Evolutionary conservation across 2,888 invertebrate genomes (phyloP).

Genomic region (Drosophila neonasuta): DNA sequence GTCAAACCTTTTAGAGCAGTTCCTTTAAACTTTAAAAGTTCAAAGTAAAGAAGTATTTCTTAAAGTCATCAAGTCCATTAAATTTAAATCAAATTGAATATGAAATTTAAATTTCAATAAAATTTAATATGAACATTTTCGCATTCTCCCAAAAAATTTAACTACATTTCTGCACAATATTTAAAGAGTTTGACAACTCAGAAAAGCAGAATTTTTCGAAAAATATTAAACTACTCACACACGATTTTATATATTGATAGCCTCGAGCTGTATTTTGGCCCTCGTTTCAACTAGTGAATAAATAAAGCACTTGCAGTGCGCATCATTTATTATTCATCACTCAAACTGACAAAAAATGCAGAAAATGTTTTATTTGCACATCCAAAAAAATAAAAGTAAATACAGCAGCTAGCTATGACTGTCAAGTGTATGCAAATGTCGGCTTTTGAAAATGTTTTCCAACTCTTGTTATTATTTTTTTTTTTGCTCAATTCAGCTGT

Average conservation of each 20-base stretch:
- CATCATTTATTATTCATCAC: constrained; percentile 3
- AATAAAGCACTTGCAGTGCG: not conserved
- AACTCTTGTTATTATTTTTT: constrained; percentile 26
- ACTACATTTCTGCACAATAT: too few relatives aligned
- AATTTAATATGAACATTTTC: too few relatives aligned
- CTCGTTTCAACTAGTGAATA: not conserved
- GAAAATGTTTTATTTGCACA: constrained; percentile 1
- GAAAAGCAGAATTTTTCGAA: not conserved
- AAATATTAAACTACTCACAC: not conserved
- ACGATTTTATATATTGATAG: not conserved
- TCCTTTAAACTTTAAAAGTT: too few relatives aligned
- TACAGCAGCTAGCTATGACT: not conserved
- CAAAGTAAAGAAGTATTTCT: too few relatives aligned
- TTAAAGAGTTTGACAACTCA: too few relatives aligned
- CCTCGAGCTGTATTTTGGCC: not conserved
- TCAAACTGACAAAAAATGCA: not conserved
- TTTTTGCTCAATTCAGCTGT: not conserved
- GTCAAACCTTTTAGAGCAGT: too few relatives aligned
- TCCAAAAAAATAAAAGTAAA: not conserved
- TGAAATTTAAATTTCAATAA: too few relatives aligned
- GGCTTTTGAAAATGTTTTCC: constrained; percentile 9
- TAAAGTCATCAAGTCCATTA: too few relatives aligned
- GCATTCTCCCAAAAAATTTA: too few relatives aligned
- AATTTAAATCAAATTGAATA: too few relatives aligned
- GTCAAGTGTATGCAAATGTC: constrained; percentile 35